Conservation (phyloP, 2,888 invertebrate species). For the Yponomeuta cagnagella region DNA sequence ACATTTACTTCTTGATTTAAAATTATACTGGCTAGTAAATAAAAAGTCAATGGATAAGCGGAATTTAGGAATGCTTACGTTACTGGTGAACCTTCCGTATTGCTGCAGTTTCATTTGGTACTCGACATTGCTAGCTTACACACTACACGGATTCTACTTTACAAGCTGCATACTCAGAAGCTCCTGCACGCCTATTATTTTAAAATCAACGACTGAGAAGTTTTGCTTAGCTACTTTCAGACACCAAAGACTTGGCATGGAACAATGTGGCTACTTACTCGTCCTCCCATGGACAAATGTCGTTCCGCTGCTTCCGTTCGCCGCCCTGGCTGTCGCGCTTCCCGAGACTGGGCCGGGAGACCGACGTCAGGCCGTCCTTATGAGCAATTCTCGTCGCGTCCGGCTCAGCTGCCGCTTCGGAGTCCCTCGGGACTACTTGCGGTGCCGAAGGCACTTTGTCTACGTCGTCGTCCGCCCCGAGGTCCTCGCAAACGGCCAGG, state of each 20-base stretch:
- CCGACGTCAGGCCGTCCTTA: conserved; percentile 59
- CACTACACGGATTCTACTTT: neutral
- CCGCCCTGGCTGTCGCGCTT: conserved; percentile 53
- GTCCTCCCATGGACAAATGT: conserved; percentile 96
- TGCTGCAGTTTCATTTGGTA: neutral
- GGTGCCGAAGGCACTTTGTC: conserved; percentile 71
- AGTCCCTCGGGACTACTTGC: conserved; percentile 36
- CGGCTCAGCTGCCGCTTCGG: conserved; percentile 31
- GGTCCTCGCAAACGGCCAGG: conserved; percentile 81
- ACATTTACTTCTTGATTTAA: too few relatives aligned
- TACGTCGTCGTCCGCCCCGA: conserved; percentile 79
- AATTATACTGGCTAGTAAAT: neutral
- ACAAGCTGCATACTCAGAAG: neutral
- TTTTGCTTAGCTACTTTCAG: neutral
- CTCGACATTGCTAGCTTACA: neutral
- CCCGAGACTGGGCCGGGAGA: conserved; percentile 47
- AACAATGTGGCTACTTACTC: conserved; percentile 81
- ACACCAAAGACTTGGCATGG: neutral
- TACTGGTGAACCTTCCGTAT: neutral
- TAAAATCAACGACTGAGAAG: too few relatives aligned
- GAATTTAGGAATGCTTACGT: neutral
- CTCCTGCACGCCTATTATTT: neutral
- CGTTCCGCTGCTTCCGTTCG: conserved; percentile 79
- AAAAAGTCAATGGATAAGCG: neutral
- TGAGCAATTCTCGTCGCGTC: conserved; percentile 59